Base-by-base conservation (phyloP, 2,797 vertebrate species). In the Anguilla marmorata region DNA sequence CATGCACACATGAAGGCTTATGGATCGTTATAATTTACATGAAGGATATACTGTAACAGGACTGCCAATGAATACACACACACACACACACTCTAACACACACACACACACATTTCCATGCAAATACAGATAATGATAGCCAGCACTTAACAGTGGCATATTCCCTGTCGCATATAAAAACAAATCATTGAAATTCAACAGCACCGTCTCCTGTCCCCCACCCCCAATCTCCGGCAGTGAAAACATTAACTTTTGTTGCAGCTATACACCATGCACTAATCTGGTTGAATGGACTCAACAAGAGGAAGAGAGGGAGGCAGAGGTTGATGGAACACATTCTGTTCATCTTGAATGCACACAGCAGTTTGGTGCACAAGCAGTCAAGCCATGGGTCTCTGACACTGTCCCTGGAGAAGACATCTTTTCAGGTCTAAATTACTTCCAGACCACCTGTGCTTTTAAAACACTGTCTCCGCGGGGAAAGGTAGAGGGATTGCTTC, bases 361-460 rank as follows among this genome's bases (percentile, higher is more conserved):
- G 83, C 37, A 16, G 54, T 9, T 12, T 33, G 14, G 12, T n/a
- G 37, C 83, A 85, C 50, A 58, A 56, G 52, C 52, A 33, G 50
- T 85, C 83, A 85, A 33, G 27, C 83, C 83, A 27, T 21, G n/a
- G 48, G 54, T 24, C 50, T 56, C 52, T 84, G 82, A 30, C 82
- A 84, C 50, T 9, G 83, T 58, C 14, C 52, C 27, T 33, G 16
- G 30, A 85, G 83, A 85, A 58, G 83, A 52, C 52, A 54, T 45
- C 54, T 85, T 85, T 85, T 27, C 14, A 48, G 83, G 52, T 85
- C 14, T 85, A 85, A 85, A 85, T 85, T 56, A 85, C n/a, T 85
- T 48, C 54, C 50, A 37, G 54, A 21, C 83, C 50, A 58, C 54
- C n/a, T 48, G 50, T 58, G 11, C 83, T 56, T 85, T 37, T 85